Conservation (phyloP, 2,888 invertebrate genomes). For the Heteromyza rotundicornis region DNA sequence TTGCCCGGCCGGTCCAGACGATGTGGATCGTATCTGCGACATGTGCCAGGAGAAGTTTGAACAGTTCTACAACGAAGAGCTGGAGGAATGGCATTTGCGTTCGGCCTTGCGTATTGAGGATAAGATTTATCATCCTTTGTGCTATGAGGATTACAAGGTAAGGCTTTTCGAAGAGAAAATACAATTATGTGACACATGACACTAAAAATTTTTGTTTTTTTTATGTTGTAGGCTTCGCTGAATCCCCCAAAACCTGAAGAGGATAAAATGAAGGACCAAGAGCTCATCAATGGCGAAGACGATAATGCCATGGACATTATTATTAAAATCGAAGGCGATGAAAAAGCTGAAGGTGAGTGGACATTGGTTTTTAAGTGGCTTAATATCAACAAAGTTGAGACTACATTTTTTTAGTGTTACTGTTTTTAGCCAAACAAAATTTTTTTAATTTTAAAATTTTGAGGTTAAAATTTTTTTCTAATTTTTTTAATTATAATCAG, state of each 20-base stretch:
- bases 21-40: slow-evolving; percentile 76
- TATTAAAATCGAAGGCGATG: slow-evolving; percentile 51
- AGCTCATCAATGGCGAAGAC: slow-evolving; percentile 39
- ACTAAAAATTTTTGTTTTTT: too few species aligned
- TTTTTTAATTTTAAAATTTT: not conserved
- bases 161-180: too few species aligned
- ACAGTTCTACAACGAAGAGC: slow-evolving; percentile 95
- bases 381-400: too few species aligned
- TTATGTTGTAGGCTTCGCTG: slow-evolving; percentile 52
- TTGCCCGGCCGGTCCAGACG: slow-evolving; percentile 73
- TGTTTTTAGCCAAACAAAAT: not conserved
- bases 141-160: slow-evolving; percentile 87
- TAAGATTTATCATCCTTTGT: slow-evolving; percentile 85
- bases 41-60: slow-evolving; percentile 94
- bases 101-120: slow-evolving; percentile 81
- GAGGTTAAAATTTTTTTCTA: not conserved
- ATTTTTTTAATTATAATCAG: too few species aligned
- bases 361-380: too few species aligned
- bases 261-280: slow-evolving; percentile 13
- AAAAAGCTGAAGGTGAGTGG: slow-evolving; percentile 38
- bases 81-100: slow-evolving; percentile 95
- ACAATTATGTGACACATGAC: too few species aligned
- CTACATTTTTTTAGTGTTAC: too few species aligned
- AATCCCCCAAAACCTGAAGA: slow-evolving; percentile 44
- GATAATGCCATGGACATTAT: slow-evolving; percentile 57